Base-by-base conservation (phyloP, 1,140 invertebrate genomes). In the Drosophila gunungcola region DNA sequence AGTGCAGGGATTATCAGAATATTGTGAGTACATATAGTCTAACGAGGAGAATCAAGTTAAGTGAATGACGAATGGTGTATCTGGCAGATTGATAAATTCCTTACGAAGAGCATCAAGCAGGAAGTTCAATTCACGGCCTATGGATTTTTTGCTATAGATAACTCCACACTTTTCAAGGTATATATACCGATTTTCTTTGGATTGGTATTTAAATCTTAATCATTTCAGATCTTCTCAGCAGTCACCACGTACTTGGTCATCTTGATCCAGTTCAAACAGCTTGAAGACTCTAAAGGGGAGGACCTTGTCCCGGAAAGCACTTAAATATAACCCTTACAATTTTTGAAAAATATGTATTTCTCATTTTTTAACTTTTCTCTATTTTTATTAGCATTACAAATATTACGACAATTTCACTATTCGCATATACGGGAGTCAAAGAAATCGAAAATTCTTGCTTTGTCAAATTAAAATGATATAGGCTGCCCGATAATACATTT, bases 71-170 rank as follows among this genome's bases (percentile, higher is more conserved):
- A 39, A 13, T 12, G 1, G n/a, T 13, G n/a, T 13, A 1, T 5
- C n/a, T 65, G 48, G 0, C 12, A 92, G 91, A 91, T 92, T 49
- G 91, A 92, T 46, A 92, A 92, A 61, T 92, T 92, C 45, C 65
- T 92, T 11, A 92, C 91, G 12, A 92, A 92, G 60, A 92, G 91
- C 62, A 92, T 92, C 27, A 92, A 91, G 29, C 91, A 92, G 46
- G 91, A 92, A 52, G 79, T 92, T 6, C 84, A 92, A 36, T 92
- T 92, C 49, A 92, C 91, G 11, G 91, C 91, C 9, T 92, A 92
- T 29, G 91, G 91, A 29, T 92, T 92, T 42, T 92, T 92, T 77
- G 80, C 90, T 12, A 92, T 92, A 41, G 91, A 92, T 29, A 92
- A 91, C 56, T 91, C 91, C 2, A 92, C 91, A 0, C 73, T 92